Evolutionary conservation across 92 coral and sea anemone species (phyloP), one percentile per base, ranked within the genome.

Genomic region (Palythoa heliodiscus): DNA sequence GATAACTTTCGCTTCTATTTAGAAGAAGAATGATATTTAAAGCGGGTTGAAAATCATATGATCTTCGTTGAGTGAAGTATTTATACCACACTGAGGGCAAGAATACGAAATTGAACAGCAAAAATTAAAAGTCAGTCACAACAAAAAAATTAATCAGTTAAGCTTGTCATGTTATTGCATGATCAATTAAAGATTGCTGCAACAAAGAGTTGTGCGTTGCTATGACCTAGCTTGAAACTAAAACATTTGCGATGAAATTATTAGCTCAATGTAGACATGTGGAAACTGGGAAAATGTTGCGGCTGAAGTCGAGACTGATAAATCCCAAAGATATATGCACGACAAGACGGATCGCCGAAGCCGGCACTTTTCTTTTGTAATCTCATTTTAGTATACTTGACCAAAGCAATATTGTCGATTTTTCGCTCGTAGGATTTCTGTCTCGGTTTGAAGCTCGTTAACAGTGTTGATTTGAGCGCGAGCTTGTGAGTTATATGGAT

Each of bases 71-170:
- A 63, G 20, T 12, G 73, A 69, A 37, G 24, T 25, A 29, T 13
- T 25, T 13, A 69, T 25, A 15, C 5, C 19, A 7, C 1, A 25
- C 23, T 22, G 38, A 9, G 71, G 12, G 11, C 35, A 25, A 67
- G 71, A 67, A 13, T 67, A 67, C 17, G 37, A 67, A 67, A 67
- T 67, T 67, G 37, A 67, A 25, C 64, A 58, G 12, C 71, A 69
- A 25, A 69, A 29, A 25, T 37, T 15, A 69, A 4, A 25, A 69
- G 39, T 11, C 73, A 69, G 73, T 23, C 73, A 24, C 8, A 69
- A 69, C 17, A 63, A 74, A 76, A 7, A 76, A 14, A 52, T 24
- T 53, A 76, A 76, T 76, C 81, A 76, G 67, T 54, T 19, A 48
- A 74, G 78, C 47, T 52, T 24, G 50, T 47, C 19, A 47, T 52